phyloP scores from a whole-genome alignment of 2,113 vertebrate genomes.

The Regulus satrapa region DNA sequence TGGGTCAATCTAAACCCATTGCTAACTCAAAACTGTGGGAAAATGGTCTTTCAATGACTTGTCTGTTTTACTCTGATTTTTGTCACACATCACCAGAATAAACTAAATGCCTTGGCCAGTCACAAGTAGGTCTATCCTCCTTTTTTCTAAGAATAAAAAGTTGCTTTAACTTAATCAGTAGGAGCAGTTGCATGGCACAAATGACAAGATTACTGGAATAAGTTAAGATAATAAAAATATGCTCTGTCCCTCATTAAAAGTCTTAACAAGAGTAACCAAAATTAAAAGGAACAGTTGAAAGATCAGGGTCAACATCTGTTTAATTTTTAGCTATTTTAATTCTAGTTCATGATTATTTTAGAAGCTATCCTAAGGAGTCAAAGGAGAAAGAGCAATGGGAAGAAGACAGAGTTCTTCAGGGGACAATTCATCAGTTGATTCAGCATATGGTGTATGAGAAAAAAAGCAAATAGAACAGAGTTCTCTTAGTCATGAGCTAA shows the following conservation, averaged over 20 bases:
- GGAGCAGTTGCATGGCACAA: slow-evolving; percentile 1
- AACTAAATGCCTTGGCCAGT: background rate
- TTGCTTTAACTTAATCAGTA: slow-evolving; percentile 19
- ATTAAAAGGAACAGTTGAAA: slow-evolving; percentile 43
- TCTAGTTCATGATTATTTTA: background rate
- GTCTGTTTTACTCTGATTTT: background rate
- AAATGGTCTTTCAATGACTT: background rate
- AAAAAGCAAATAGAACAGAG: background rate
- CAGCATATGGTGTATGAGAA: background rate
- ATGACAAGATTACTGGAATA: slow-evolving; percentile 5
- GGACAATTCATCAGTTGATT: background rate
- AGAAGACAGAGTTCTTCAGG: background rate
- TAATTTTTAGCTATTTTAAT: slow-evolving; percentile 47
- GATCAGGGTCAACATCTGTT: slow-evolving; percentile 47
- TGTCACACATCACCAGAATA: background rate
- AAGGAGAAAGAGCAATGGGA: background rate
- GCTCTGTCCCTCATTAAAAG: background rate
- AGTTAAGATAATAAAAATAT: slow-evolving; percentile 38
- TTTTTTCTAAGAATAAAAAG: slow-evolving; percentile 21
- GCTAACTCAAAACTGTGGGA: background rate
- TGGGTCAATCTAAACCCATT: background rate
- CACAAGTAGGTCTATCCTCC: background rate
- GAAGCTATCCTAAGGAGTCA: background rate
- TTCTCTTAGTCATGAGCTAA: background rate
- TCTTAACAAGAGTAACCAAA: slow-evolving; percentile 20